Base-by-base conservation (phyloP, 2,113 vertebrate species). In the Blennius ocellaris region DNA sequence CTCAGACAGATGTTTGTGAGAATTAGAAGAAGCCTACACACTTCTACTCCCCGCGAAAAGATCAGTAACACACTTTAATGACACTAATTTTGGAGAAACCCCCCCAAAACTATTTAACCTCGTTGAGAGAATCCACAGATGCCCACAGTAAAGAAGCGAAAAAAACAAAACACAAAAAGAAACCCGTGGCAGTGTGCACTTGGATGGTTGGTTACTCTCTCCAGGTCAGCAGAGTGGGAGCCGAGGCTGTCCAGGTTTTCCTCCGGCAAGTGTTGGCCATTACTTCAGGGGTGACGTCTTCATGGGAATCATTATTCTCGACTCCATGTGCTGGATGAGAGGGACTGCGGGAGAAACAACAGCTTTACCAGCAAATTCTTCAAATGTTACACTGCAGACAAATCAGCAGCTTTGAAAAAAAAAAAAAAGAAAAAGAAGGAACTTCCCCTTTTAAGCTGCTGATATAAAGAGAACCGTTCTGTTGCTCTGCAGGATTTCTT, bases 321-420 rank as follows among this genome's bases (percentile, higher is more conserved):
- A 99, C 58, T 99, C 97, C 97, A 99, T 99, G 89, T 98, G 96
- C 90, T 99, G 98, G 92, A 99, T 99, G 7, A 99, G 96, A 14
- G 98, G 98, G 87, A 99, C 98, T 99, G 91, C 62, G 81, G 82
- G 55, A 72, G 38, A 7, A 41, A 40, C 37, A 69, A 37, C 47
- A 2, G 21, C 21, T 30, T 30, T 30, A 30, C 21, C 21, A 30
- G 2, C 21, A 30, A 30, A 4, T 4, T 30, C 21, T 30, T 30
- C 21, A 30, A 30, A 30, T 4, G 21, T 30, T 30, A 30, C 21
- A 30, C 4, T 30, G 21, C 21, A 30, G 21, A 30, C 21, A 30
- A 30, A 30, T 30, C 21, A 30, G 21, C 21, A 30, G 21, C 21
- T 30, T 30, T n/a, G n/a, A n/a, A n/a, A n/a, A n/a, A n/a, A n/a